Base-by-base conservation (phyloP, 2,888 invertebrate genomes). In the Pseudanteris insignis region DNA sequence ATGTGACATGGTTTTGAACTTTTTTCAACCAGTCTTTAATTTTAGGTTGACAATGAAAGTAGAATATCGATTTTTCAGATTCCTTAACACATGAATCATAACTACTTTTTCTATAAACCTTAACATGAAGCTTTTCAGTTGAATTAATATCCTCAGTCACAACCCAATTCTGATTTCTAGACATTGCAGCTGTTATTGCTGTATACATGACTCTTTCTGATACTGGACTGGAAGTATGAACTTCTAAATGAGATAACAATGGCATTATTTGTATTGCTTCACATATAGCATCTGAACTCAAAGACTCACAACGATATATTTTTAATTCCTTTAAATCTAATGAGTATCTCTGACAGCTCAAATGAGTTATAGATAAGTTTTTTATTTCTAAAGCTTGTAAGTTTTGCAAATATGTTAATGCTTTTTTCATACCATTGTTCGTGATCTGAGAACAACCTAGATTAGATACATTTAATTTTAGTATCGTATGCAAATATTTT, bases 361-460 rank as follows among this genome's bases (percentile, higher is more conserved):
- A 32, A 11, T 33, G 9, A 14, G 26, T 34, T 18, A 59, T 30
- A n/a, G 14, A 24, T 9, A 59, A 28, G 34, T 53, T 51, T 47
- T 59, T 59, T 10, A 59, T 14, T 36, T 53, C 40, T 14, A 59
- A 34, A 5, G 2, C 1, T 41, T 43, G 33, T 18, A 59, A 36
- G 7, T 46, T 7, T 15, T 40, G 18, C n/a, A 59, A 53, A 40
- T 2, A 6, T 8, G 36, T 32, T 32, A 41, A 26, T 10, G 37
- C 18, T 24, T 24, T 5, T 10, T 9, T 15, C 18, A 59, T 47
- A 18, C 53, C 59, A 21, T 12, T 24, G 14, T 47, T 30, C 0
- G 47, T 53, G 21, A 59, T 47, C n/a, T 24, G 12, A 13, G 11
- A 3, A 38, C 59, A 59, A 41, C 28, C 59, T 59, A n/a, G n/a